Percentiles rank a stretch among this genome's conserved stretches.
These are phyloP conservation scores for Tachystola acroxantha DNA, from an alignment of 2,888 invertebrate genomes.

Conservation along the genomic window DNA sequence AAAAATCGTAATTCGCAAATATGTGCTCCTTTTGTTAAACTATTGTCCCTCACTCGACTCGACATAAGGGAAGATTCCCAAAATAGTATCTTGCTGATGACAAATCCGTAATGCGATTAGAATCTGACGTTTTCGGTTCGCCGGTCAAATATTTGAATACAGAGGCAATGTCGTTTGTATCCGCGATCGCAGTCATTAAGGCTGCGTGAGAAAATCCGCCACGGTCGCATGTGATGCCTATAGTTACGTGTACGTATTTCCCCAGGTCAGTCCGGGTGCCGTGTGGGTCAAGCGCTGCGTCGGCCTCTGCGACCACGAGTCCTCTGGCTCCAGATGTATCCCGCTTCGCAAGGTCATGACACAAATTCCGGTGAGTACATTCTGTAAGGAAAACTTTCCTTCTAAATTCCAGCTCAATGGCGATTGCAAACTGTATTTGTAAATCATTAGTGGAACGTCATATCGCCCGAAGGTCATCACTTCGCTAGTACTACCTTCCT, in stretches of 20 bases:
- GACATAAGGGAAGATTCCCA: too few species aligned
- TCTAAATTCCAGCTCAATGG: too few species aligned
- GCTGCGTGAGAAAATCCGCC: constrained; percentile 54
- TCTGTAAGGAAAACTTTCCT: too few species aligned
- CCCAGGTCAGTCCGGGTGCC: constrained; percentile 62
- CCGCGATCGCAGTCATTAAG: constrained; percentile 32
- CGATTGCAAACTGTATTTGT: too few species aligned
- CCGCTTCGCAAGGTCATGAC: constrained; percentile 40
- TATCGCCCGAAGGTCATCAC: too few species aligned
- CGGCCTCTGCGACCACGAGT: constrained; percentile 58
- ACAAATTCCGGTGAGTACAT: constrained; percentile 54
- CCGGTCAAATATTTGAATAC: constrained; percentile 19
- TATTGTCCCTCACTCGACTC: too few species aligned
- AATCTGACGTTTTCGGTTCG: constrained; percentile 2
- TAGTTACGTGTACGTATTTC: constrained; percentile 32
- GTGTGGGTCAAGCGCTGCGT: constrained; percentile 69
- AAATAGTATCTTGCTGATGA: too few species aligned
- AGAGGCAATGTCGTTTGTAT: constrained; percentile 25
- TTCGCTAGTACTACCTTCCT: too few species aligned
- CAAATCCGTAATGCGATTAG: constrained; percentile 4
- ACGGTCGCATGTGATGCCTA: constrained; percentile 4
- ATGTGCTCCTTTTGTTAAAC: too few species aligned
- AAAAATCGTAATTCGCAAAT: too few species aligned
- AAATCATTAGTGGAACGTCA: too few species aligned
- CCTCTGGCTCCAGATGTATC: constrained; percentile 46